Percentiles rank a stretch among this genome's conserved stretches.
These are phyloP conservation scores for Oegoconia quadripuncta DNA, from an alignment of 2,888 invertebrate genomes.

Conservation along the genomic window DNA sequence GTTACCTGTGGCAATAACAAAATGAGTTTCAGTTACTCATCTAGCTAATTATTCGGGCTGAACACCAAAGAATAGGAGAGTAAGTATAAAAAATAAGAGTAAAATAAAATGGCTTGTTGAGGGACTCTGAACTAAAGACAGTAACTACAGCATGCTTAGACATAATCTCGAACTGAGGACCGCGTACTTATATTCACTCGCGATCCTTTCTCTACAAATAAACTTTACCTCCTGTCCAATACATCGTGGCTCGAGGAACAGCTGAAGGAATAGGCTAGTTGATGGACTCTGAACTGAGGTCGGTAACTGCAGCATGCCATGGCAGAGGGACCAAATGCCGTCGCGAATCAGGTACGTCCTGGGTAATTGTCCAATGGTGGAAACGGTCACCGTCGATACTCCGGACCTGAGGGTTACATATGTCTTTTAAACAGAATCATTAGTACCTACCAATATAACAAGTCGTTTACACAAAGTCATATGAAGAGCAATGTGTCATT, in stretches of 20 bases:
- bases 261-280: slow-evolving; percentile 32
- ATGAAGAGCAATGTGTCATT: too few relatives aligned
- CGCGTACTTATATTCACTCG: too few relatives aligned
- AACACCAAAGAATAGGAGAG: too few relatives aligned
- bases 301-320: slow-evolving; percentile 50
- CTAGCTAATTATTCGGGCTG: not conserved
- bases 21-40: too few relatives aligned
- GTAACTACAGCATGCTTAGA: too few relatives aligned
- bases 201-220: too few relatives aligned
- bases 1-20: slow-evolving; percentile 41
- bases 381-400: slow-evolving; percentile 48
- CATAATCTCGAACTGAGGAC: not conserved
- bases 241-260: slow-evolving; percentile 46
- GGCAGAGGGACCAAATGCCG: slow-evolving; percentile 54
- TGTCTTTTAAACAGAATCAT: not conserved
- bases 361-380: slow-evolving; percentile 35
- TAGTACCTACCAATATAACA: too few relatives aligned
- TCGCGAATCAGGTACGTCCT: slow-evolving; percentile 57
- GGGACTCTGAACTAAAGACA: too few relatives aligned
- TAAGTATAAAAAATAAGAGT: too few relatives aligned
- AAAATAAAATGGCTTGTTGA: too few relatives aligned
- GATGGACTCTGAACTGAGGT: slow-evolving; percentile 20
- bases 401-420: slow-evolving; percentile 39
- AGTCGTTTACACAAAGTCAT: too few relatives aligned
- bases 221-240: slow-evolving; percentile 56